These are phyloP conservation scores for Margarornis squamiger DNA, from an alignment of 2,797 vertebrate species.

Conservation along the genomic window DNA sequence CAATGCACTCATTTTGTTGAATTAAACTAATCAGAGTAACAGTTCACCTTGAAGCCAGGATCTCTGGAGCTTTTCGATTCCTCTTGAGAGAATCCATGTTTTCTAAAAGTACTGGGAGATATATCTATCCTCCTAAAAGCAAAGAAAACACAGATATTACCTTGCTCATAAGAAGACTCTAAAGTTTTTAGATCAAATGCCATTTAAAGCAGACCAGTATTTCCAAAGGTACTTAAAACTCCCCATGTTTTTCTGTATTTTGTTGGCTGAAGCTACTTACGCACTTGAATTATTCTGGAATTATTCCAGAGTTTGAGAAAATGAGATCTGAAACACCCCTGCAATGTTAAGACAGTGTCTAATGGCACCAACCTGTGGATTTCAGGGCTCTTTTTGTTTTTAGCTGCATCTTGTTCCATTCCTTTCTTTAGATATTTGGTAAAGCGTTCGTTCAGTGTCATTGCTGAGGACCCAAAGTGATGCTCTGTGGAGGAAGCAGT, in stretches of 20 bases:
- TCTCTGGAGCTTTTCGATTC: constrained; percentile 94
- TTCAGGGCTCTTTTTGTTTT: constrained; percentile 97
- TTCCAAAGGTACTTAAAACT: background rate
- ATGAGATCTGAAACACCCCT: background rate
- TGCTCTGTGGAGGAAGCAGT: constrained; percentile 81
- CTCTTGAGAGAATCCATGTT: constrained; percentile 95
- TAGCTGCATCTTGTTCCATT: constrained; percentile 91
- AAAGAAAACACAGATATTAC: background rate
- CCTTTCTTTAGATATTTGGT: constrained; percentile 96
- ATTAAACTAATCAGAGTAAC: constrained; percentile 80
- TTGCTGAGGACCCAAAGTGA: constrained; percentile 91
- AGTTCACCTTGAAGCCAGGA: constrained; percentile 95
- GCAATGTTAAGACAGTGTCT: background rate
- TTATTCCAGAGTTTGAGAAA: background rate
- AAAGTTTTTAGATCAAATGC: background rate
- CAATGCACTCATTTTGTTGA: constrained; percentile 86
- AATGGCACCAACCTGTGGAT: constrained; percentile 90
- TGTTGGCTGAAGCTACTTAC: background rate
- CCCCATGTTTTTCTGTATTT: fast-evolving
- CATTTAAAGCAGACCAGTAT: background rate
- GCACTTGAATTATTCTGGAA: background rate
- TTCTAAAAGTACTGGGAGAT: constrained; percentile 99
- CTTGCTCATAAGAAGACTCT: background rate
- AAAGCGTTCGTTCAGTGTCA: constrained; percentile 97
- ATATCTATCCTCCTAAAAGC: constrained; percentile 95